Percentiles rank a stretch among this genome's conserved stretches.
phyloP scores from a whole-genome alignment of 2,888 invertebrate genomes.

The Tuta absoluta region DNA sequence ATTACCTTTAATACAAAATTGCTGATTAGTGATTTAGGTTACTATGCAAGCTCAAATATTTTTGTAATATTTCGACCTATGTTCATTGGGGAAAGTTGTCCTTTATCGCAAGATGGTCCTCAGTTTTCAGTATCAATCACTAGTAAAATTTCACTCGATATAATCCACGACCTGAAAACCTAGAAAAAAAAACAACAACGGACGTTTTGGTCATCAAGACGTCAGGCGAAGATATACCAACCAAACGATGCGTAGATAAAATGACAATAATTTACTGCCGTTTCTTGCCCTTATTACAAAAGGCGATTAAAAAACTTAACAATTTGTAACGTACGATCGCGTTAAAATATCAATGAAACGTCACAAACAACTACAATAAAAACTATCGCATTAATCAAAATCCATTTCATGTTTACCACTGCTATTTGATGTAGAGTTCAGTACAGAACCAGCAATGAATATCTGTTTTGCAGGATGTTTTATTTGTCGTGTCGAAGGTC shows the following conservation, averaged over 20 bases:
- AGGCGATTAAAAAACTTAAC: slow-evolving; percentile 17
- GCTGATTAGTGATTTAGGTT: too few relatives aligned
- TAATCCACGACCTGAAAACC: too few relatives aligned
- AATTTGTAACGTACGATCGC: slow-evolving; percentile 35
- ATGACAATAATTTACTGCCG: slow-evolving; percentile 23
- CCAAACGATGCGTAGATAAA: neutral
- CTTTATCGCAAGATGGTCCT: too few relatives aligned
- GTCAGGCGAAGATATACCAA: slow-evolving; percentile 14
- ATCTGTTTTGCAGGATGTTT: neutral
- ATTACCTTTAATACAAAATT: too few relatives aligned
- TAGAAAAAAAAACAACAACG: neutral
- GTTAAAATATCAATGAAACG: slow-evolving; percentile 57
- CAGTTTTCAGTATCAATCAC: too few relatives aligned
- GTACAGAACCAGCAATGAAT: slow-evolving; percentile 37
- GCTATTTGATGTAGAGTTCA: neutral
- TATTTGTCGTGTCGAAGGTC: slow-evolving; percentile 25
- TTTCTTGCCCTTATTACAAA: slow-evolving; percentile 15
- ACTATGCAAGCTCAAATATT: too few relatives aligned
- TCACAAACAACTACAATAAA: slow-evolving; percentile 18
- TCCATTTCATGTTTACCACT: slow-evolving; percentile 32
- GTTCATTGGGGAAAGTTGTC: too few relatives aligned
- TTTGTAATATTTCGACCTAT: too few relatives aligned
- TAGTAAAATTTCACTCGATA: too few relatives aligned
- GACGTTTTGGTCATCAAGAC: slow-evolving; percentile 6
- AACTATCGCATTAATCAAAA: neutral